Base-by-base conservation (phyloP, 2,888 invertebrate species). In the Limnephilus marmoratus region DNA sequence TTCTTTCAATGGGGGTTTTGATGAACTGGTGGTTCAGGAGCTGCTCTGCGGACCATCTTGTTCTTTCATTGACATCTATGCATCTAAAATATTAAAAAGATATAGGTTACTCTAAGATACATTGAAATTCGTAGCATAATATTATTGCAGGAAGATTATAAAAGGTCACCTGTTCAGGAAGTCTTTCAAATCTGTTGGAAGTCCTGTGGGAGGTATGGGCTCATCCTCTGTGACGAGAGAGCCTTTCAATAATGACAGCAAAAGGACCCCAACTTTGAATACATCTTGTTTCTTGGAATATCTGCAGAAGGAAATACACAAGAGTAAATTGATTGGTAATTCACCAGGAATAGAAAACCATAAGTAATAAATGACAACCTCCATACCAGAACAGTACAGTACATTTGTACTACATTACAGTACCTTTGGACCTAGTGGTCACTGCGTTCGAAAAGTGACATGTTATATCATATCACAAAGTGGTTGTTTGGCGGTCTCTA, bases 21-120 rank as follows among this genome's bases (percentile, higher is more conserved):
- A 97, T 95, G 94, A 99, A 99, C 13, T 97, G 96, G 95, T 99
- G 99, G 87, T 97, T 97, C 45, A 98, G 95, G 41, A 99, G 95
- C 95, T 98, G 97, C 12, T 97, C 97, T 0, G 98, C 97, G 0
- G 98, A 97, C 96, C 97, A 97, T 83, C 98, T 97, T 7, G 97
- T 96, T 91, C 97, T 96, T 94, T 98, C 98, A 94, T 98, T 97
- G 94, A 96, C 97, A 83, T 96, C 96, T 88, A 98, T 94, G 95
- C 98, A 98, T 94, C 97, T 97, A 91, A n/a, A 93, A 92, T 34
- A 89, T 90, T 88, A 92, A 24, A 88, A 93, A 24, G 80, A 87
- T 13, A 88, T 49, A 29, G 24, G 24, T 85, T 85, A n/a, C n/a
- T 68, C n/a, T n/a, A 13, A 11, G 13, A 82, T 7, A 82, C 9